Percentiles rank a stretch among this genome's conserved stretches.
phyloP scores from a whole-genome alignment of 2,797 vertebrate species.

The Botia almorhae region DNA sequence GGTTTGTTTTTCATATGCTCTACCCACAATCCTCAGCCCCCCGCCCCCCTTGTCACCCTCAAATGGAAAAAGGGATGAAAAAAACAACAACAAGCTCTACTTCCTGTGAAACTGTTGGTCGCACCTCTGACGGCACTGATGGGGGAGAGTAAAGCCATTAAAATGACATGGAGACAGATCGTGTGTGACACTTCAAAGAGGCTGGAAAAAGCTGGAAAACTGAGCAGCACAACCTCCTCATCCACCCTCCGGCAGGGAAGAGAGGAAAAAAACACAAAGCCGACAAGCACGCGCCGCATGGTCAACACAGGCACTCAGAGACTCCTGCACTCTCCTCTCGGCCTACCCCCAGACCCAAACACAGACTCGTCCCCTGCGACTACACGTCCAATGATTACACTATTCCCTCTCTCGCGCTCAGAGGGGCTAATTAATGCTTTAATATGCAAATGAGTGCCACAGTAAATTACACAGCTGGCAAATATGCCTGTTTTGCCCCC shows the following conservation, averaged over 20 bases:
- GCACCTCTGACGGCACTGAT: constrained; percentile 66
- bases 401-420: constrained; percentile 86
- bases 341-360: constrained; percentile 65
- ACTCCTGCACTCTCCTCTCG: constrained; percentile 67
- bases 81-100: constrained; percentile 48
- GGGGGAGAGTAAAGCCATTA: constrained; percentile 69
- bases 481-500: constrained; percentile 93
- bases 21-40: constrained; percentile 21
- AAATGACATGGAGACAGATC: constrained; percentile 83
- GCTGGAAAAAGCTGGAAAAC: constrained; percentile 70
- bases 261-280: constrained; percentile 71
- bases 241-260: constrained; percentile 67
- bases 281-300: constrained; percentile 76
- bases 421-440: constrained; percentile 99
- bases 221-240: constrained; percentile 65
- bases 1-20: constrained; percentile 53
- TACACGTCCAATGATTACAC: constrained; percentile 85
- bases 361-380: constrained; percentile 60
- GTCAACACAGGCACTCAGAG: constrained; percentile 76
- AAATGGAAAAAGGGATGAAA: constrained; percentile 48
- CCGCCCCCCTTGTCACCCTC: constrained; percentile 45
- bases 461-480: constrained; percentile 98
- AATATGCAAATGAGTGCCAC: constrained; percentile 98
- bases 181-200: constrained; percentile 85
- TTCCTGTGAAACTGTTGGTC: constrained; percentile 67